These are phyloP conservation scores for Hydrolagus affinis DNA, from an alignment of 2,113 vertebrate genomes.

Conservation along the genomic window DNA sequence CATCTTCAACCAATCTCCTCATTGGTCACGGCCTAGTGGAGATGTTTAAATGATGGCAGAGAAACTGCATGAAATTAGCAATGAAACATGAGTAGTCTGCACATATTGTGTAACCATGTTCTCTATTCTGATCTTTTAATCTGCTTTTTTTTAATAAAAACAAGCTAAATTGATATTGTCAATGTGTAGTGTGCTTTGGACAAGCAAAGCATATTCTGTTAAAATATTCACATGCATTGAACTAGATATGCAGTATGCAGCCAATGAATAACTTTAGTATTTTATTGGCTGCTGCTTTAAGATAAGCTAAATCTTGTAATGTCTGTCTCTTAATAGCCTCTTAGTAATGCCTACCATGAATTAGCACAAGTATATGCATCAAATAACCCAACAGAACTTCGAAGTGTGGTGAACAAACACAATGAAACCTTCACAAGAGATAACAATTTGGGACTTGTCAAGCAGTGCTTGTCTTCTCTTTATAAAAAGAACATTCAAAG, in stretches of 20 bases:
- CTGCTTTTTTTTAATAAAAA: too few species aligned
- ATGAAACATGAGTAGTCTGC: neutral
- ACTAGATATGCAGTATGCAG: neutral
- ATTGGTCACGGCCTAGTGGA: neutral
- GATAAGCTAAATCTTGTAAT: conserved; percentile 4
- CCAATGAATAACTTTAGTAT: neutral
- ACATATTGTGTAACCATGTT: too few species aligned
- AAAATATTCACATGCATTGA: neutral
- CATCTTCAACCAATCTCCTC: neutral
- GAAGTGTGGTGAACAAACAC: conserved; percentile 86
- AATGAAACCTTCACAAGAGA: conserved; percentile 84
- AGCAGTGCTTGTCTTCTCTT: conserved; percentile 92
- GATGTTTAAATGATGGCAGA: conserved; percentile 24
- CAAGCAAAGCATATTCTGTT: neutral
- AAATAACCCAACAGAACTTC: conserved; percentile 89
- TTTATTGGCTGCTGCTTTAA: neutral
- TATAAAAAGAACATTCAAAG: conserved; percentile 99
- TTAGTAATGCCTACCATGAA: conserved; percentile 97
- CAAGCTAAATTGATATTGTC: neutral
- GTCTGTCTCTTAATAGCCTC: conserved; percentile 59
- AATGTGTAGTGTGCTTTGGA: neutral
- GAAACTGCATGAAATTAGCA: neutral
- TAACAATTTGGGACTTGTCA: conserved; percentile 94
- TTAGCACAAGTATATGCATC: conserved; percentile 90
- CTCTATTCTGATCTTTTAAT: too few species aligned